Percentiles rank a stretch among this genome's conserved stretches.
Evolutionary conservation across 2,888 invertebrate genomes (phyloP).

Genomic region (Teleiodes luculella): DNA sequence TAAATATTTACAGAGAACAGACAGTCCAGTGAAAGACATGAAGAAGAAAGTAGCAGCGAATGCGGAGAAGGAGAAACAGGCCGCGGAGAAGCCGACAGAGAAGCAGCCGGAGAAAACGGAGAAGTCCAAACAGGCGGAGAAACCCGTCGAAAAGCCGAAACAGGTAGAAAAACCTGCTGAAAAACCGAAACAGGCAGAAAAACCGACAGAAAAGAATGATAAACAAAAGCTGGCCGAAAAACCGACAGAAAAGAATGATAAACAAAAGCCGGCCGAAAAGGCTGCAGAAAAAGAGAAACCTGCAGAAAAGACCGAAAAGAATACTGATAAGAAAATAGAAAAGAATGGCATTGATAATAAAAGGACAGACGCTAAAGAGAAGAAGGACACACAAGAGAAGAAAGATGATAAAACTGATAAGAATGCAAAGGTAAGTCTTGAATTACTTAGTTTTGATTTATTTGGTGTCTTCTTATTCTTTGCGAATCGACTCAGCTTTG

Average conservation of each 20-base stretch:
- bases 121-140: constrained; percentile 22
- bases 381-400: constrained; percentile 30
- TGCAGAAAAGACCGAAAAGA: constrained; percentile 21
- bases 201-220: constrained; percentile 26
- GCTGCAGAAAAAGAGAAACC: constrained; percentile 28
- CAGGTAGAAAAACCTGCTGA: constrained; percentile 25
- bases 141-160: constrained; percentile 28
- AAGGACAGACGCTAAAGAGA: constrained; percentile 27
- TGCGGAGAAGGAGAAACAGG: constrained; percentile 62
- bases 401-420: constrained; percentile 46
- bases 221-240: constrained; percentile 24
- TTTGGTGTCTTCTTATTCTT: background rate
- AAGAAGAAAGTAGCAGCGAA: constrained; percentile 70
- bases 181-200: constrained; percentile 29
- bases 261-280: constrained; percentile 25
- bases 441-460: background rate
- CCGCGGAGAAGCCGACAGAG: constrained; percentile 41
- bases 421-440: constrained; percentile 45
- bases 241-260: constrained; percentile 26
- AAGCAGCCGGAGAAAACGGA: constrained; percentile 40
- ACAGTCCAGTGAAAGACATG: constrained; percentile 67
- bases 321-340: constrained; percentile 29
- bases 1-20: constrained; percentile 37
- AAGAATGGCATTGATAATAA: constrained; percentile 26
- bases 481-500: too few species aligned